A percentile compares a stretch with the other conserved stretches of the same genome.
Conservation (phyloP, 2,888 invertebrate genomes). For the Villa cingulata region DNA sequence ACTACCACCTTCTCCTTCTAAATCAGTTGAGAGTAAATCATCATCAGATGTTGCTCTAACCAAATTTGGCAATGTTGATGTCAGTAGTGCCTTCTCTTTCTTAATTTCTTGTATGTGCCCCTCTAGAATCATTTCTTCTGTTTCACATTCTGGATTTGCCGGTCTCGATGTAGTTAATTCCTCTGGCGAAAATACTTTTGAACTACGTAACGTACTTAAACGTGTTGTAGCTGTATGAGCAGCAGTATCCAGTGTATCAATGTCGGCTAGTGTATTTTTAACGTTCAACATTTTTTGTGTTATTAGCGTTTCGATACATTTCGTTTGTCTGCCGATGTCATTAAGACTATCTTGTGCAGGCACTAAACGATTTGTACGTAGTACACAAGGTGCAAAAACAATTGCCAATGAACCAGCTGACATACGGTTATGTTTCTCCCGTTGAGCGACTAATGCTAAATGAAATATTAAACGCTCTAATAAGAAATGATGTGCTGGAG, state of each 20-base stretch:
- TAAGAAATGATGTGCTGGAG: conserved; percentile 76
- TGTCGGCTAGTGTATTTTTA: conserved; percentile 74
- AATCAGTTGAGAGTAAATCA: conserved; percentile 67
- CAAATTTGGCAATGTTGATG: conserved; percentile 64
- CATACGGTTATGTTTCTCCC: conserved; percentile 84
- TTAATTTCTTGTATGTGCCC: conserved; percentile 69
- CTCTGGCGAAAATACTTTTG: conserved; percentile 49
- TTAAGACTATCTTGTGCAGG: conserved; percentile 85
- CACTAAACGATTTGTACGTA: conserved; percentile 72
- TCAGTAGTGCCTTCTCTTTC: conserved; percentile 68
- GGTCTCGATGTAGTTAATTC: conserved; percentile 17
- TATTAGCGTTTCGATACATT: conserved; percentile 82
- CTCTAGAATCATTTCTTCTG: conserved; percentile 60
- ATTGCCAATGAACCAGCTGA: conserved; percentile 81
- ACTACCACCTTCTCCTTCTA: conserved; percentile 58
- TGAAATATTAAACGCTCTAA: conserved; percentile 89
- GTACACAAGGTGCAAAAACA: conserved; percentile 88
- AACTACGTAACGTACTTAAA: conserved; percentile 60
- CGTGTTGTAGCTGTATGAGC: conserved; percentile 72
- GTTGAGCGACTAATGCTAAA: conserved; percentile 72
- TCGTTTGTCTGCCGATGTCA: conserved; percentile 79
- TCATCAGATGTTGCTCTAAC: conserved; percentile 78
- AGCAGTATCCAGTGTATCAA: conserved; percentile 78
- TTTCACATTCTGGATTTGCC: conserved; percentile 39
- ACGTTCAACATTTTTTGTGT: conserved; percentile 74